Evolutionary conservation across 2,888 invertebrate species (phyloP).

Genomic region (Trichopoda pennipes): DNA sequence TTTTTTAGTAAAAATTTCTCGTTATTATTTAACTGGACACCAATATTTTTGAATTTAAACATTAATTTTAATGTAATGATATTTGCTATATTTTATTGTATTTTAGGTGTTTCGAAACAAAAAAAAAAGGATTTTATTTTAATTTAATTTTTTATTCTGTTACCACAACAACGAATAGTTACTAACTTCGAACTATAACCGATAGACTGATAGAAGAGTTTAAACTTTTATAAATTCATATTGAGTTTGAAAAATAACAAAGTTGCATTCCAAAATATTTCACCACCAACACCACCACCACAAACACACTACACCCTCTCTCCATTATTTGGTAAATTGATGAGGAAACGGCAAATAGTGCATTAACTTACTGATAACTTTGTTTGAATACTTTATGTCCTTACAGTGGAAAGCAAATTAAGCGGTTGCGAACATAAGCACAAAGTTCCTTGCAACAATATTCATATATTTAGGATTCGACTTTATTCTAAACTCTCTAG

Average conservation of each 20-base stretch:
- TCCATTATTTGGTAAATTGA: neutral
- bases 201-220: slow-evolving; percentile 65
- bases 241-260: slow-evolving; percentile 57
- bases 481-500: slow-evolving; percentile 37
- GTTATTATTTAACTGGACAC: neutral
- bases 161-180: slow-evolving; percentile 64
- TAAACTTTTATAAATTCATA: slow-evolving; percentile 59
- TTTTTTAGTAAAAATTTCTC: slow-evolving; percentile 3
- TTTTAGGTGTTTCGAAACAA: slow-evolving; percentile 4
- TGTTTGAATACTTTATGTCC: slow-evolving; percentile 22
- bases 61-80: slow-evolving; percentile 6
- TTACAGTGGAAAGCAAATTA: slow-evolving; percentile 31
- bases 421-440: neutral
- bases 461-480: slow-evolving; percentile 36
- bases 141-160: slow-evolving; percentile 40
- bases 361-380: slow-evolving; percentile 58
- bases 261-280: slow-evolving; percentile 61
- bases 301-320: slow-evolving; percentile 3
- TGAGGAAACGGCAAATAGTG: slow-evolving; percentile 20
- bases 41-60: neutral
- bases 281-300: slow-evolving; percentile 37
- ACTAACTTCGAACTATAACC: slow-evolving; percentile 57
- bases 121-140: slow-evolving; percentile 11
- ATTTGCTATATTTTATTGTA: slow-evolving; percentile 23
- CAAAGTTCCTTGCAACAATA: slow-evolving; percentile 1